phyloP scores from a whole-genome alignment of 2,888 invertebrate genomes.

The Petrolisthes cinctipes region DNA sequence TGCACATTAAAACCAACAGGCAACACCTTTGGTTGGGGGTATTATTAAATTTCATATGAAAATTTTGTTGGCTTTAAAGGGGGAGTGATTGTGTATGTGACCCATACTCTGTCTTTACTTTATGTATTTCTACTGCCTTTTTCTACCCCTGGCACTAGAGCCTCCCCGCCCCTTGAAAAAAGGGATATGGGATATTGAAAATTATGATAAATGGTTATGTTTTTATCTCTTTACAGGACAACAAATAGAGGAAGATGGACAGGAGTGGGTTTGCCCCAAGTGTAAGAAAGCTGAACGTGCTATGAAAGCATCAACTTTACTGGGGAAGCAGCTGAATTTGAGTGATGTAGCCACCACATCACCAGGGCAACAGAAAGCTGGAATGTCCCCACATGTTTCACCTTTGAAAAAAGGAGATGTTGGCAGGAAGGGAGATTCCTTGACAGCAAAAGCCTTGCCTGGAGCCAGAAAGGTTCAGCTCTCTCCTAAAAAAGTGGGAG shows the following conservation, averaged over 20 bases:
- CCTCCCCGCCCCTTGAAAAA: too few species aligned
- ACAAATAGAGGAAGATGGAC: constrained; percentile 89
- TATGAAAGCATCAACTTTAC: constrained; percentile 40
- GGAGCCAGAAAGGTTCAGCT: background rate
- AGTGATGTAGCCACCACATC: background rate
- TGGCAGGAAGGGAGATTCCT: background rate
- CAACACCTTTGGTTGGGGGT: too few species aligned
- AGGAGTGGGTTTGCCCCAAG: constrained; percentile 90
- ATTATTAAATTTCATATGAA: too few species aligned
- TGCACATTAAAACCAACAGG: too few species aligned
- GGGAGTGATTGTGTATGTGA: too few species aligned
- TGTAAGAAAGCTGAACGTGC: constrained; percentile 72
- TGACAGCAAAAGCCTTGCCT: background rate
- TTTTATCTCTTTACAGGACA: constrained; percentile 29
- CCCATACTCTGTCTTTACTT: background rate
- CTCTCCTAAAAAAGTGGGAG: background rate
- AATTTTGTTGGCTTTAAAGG: too few species aligned
- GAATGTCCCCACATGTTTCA: background rate
- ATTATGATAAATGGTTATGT: background rate
- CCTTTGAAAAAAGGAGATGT: background rate
- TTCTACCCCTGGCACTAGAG: too few species aligned
- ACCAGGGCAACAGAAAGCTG: background rate
- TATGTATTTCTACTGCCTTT: background rate
- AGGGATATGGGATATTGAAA: too few species aligned
- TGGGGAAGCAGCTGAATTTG: constrained; percentile 2